These are phyloP conservation scores for Enteromius anoplus DNA, from an alignment of 2,797 vertebrate genomes.

Conservation along the genomic window DNA sequence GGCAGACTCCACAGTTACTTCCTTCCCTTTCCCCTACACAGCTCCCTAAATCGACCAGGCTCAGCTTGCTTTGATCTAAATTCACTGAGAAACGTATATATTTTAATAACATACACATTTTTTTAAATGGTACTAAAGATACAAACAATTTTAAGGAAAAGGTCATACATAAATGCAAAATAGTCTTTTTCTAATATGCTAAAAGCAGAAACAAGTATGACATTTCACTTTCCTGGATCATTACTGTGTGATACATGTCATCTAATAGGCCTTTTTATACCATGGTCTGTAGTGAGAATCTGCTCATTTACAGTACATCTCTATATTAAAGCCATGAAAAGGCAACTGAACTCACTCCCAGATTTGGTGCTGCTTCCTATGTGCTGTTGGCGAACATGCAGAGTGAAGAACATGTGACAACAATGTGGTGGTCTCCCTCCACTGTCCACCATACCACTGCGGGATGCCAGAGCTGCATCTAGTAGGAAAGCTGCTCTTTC, in stretches of 20 bases:
- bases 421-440: slow-evolving; percentile 81
- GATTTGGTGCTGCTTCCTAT: slow-evolving; percentile 93
- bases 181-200: neutral
- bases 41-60: slow-evolving; percentile 93
- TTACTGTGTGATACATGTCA: neutral
- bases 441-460: slow-evolving; percentile 76
- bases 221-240: neutral
- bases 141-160: neutral
- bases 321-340: neutral
- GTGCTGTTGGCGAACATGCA: slow-evolving; percentile 93
- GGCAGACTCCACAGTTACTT: slow-evolving; percentile 80
- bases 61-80: slow-evolving; percentile 89
- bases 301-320: neutral
- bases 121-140: slow-evolving; percentile 3
- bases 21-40: slow-evolving; percentile 86
- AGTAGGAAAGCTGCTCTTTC: slow-evolving; percentile 95
- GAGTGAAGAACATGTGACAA: slow-evolving; percentile 97
- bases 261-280: slow-evolving; percentile 1
- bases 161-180: neutral
- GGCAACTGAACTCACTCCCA: slow-evolving; percentile 69
- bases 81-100: slow-evolving; percentile 77
- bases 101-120: neutral
- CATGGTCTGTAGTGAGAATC: neutral
- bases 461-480: slow-evolving; percentile 89
- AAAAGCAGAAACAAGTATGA: neutral